Evolutionary conservation across 1,140 invertebrate species (phyloP).

Genomic region (Whitmania pigra): DNA sequence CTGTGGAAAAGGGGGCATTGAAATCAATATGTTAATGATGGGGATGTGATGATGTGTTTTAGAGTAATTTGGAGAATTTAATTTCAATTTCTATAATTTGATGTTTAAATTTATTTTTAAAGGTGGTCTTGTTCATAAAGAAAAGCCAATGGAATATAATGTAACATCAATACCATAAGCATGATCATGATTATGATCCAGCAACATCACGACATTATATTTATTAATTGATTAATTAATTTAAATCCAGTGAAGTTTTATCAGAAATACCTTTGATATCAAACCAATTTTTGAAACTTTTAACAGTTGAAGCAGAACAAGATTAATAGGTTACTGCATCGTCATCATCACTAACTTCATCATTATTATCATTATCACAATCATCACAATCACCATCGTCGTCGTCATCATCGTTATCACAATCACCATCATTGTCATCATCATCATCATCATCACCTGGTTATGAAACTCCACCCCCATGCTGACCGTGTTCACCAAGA

Average conservation of each 20-base stretch:
- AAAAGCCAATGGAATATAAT: too few species aligned
- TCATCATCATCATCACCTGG: constrained; percentile 48
- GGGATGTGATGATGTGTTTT: neutral
- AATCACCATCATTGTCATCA: neutral
- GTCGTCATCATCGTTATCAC: neutral
- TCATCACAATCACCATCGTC: neutral
- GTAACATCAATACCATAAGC: too few species aligned
- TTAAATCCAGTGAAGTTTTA: too few species aligned
- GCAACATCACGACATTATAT: too few species aligned
- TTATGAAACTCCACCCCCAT: constrained; percentile 99
- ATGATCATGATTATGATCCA: too few species aligned
- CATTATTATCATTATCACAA: neutral
- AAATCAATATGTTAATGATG: neutral
- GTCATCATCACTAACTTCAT: neutral
- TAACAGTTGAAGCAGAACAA: too few species aligned
- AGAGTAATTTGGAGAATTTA: neutral
- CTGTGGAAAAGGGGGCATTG: constrained; percentile 43
- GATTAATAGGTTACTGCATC: too few species aligned
- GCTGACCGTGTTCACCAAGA: constrained; percentile 92
- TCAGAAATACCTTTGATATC: too few species aligned
- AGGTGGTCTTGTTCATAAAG: too few species aligned
- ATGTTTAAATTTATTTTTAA: too few species aligned
- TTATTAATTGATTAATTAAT: too few species aligned
- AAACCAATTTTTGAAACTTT: too few species aligned
- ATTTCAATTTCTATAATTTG: neutral